Conservation (phyloP, 2,113 vertebrate species). For the Dasyornis broadbenti region DNA sequence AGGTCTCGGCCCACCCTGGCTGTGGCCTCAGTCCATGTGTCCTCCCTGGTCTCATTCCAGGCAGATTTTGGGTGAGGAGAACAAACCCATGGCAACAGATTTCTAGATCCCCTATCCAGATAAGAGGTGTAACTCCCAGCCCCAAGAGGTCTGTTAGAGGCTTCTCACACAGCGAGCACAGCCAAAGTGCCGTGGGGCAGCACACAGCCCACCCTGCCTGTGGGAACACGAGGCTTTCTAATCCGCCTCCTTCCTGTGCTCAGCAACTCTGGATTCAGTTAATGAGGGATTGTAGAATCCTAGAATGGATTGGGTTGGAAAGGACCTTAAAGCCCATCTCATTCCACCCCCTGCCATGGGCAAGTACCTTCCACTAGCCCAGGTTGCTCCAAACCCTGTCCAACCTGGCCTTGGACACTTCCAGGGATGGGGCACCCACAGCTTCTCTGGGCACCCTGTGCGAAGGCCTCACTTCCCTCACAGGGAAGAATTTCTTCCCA, state of each 20-base stretch:
- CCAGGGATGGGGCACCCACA: not conserved
- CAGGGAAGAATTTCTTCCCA: not conserved
- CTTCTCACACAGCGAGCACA: not conserved
- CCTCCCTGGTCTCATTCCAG: not conserved
- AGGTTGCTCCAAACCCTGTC: fast-evolving
- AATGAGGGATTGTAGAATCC: not conserved
- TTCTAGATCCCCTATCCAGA: not conserved
- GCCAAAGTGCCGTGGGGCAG: not conserved
- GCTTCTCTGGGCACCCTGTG: not conserved
- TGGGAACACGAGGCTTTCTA: not conserved
- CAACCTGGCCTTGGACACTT: fast-evolving
- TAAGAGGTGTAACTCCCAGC: not conserved
- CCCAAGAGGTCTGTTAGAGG: not conserved
- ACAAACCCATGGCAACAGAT: not conserved
- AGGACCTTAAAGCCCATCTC: not conserved
- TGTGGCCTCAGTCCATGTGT: fast-evolving
- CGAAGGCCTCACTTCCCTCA: fast-evolving
- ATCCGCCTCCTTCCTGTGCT: not conserved
- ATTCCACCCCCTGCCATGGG: not conserved
- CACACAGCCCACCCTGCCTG: not conserved
- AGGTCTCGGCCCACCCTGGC: not conserved
- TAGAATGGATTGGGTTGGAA: not conserved
- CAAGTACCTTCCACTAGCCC: fast-evolving
- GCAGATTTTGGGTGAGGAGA: not conserved
- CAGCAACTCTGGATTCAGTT: not conserved